Percentiles rank a stretch among this genome's conserved stretches.
These are phyloP conservation scores for Mastomys coucha DNA, from an alignment of 2,113 vertebrate species.

Conservation along the genomic window DNA sequence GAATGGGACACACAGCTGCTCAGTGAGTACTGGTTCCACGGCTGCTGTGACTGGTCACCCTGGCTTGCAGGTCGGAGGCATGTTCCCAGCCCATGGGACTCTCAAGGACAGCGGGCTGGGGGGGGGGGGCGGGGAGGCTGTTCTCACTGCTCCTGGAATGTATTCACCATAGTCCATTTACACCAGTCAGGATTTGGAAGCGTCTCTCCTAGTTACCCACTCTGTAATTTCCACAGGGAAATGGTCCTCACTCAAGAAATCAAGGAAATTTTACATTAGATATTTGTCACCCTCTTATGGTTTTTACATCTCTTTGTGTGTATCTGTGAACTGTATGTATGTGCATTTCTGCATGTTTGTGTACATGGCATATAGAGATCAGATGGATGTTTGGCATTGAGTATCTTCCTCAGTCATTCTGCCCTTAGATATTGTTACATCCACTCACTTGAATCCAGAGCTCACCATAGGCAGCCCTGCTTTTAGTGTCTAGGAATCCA, in stretches of 20 bases:
- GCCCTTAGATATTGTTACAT: not conserved
- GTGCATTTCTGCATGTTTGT: not conserved
- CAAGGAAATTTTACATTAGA: not conserved
- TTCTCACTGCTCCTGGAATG: not conserved
- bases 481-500: not conserved
- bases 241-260: not conserved
- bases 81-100: not conserved
- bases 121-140: fast-evolving
- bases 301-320: not conserved
- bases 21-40: not conserved
- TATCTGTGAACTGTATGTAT: not conserved
- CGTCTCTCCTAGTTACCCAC: not conserved
- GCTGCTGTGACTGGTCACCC: not conserved
- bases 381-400: too few species aligned
- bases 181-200: too few species aligned
- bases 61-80: not conserved
- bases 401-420: too few species aligned
- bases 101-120: not conserved
- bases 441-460: not conserved
- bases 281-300: too few species aligned
- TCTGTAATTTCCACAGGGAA: not conserved
- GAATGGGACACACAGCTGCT: too few species aligned
- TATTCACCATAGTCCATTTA: not conserved
- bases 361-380: not conserved
- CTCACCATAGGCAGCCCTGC: not conserved